These are phyloP conservation scores for Drosophila sucinea DNA, from an alignment of 1,140 invertebrate genomes.

Conservation along the genomic window DNA sequence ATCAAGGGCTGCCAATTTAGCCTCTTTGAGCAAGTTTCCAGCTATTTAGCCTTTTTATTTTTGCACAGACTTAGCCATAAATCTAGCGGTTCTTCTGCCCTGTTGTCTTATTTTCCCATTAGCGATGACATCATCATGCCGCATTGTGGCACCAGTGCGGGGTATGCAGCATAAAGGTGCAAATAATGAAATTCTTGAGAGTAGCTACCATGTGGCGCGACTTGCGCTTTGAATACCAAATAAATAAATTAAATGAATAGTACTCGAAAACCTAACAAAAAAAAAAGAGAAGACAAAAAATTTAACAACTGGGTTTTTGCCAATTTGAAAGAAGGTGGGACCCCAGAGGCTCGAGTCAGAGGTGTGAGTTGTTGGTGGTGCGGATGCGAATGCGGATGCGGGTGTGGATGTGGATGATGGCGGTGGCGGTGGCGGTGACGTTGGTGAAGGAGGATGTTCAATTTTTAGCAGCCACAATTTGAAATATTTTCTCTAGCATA, in stretches of 20 bases:
- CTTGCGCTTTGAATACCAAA: constrained; percentile 78
- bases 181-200: constrained; percentile 73
- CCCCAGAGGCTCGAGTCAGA: neutral
- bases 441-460: constrained; percentile 56
- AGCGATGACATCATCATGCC: neutral
- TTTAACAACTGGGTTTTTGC: constrained; percentile 23
- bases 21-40: too few relatives aligned
- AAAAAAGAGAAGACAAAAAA: neutral
- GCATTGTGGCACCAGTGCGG: neutral
- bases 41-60: too few relatives aligned
- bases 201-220: constrained; percentile 30
- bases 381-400: constrained; percentile 6
- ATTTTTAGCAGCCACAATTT: constrained; percentile 81
- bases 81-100: too few relatives aligned
- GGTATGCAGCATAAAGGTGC: constrained; percentile 36
- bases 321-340: constrained; percentile 37
- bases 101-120: too few relatives aligned
- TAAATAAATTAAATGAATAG: constrained; percentile 80
- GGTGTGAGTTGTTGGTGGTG: constrained; percentile 27
- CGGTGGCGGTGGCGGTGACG: constrained; percentile 22
- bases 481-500: constrained; percentile 78
- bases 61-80: too few relatives aligned
- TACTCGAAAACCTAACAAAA: constrained; percentile 27
- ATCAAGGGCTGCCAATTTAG: too few relatives aligned
- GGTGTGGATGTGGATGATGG: constrained; percentile 5